Evolutionary conservation across 2,888 invertebrate species (phyloP).

Genomic region (Dynastes tityus): DNA sequence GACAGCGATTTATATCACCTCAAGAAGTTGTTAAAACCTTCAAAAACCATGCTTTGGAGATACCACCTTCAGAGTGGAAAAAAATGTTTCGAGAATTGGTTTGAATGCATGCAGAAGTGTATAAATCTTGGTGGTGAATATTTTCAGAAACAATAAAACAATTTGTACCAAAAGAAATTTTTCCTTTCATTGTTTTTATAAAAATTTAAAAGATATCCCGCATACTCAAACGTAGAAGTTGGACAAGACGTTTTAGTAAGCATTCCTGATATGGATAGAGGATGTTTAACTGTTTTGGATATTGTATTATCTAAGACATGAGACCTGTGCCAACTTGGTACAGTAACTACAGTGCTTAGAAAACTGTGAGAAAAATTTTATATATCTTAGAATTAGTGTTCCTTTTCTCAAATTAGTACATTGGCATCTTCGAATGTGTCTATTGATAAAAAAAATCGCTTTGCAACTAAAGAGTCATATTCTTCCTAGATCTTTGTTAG

Average conservation of each 20-base stretch:
- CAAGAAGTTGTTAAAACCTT: too few species aligned
- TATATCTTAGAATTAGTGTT: neutral
- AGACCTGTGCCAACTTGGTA: constrained; percentile 47
- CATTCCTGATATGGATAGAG: neutral
- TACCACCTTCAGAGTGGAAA: too few species aligned
- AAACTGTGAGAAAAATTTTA: constrained; percentile 7
- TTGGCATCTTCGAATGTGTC: neutral
- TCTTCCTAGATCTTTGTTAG: neutral
- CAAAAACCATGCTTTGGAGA: too few species aligned
- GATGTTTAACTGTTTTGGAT: constrained; percentile 4
- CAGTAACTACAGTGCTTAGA: constrained; percentile 39
- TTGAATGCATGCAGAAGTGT: too few species aligned
- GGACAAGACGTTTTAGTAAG: constrained; percentile 33
- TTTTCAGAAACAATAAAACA: too few species aligned
- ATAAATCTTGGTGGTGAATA: too few species aligned
- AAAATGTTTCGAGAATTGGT: too few species aligned
- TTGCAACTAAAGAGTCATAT: neutral
- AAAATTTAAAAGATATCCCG: too few species aligned
- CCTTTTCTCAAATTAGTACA: neutral
- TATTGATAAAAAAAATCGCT: neutral
- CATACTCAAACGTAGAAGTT: neutral
- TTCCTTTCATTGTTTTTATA: too few species aligned
- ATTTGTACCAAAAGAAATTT: too few species aligned
- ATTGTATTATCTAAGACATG: constrained; percentile 45
- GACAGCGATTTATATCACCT: too few species aligned